phyloP scores from a whole-genome alignment of 1,140 invertebrate genomes.

The Globodera ellingtonae region DNA sequence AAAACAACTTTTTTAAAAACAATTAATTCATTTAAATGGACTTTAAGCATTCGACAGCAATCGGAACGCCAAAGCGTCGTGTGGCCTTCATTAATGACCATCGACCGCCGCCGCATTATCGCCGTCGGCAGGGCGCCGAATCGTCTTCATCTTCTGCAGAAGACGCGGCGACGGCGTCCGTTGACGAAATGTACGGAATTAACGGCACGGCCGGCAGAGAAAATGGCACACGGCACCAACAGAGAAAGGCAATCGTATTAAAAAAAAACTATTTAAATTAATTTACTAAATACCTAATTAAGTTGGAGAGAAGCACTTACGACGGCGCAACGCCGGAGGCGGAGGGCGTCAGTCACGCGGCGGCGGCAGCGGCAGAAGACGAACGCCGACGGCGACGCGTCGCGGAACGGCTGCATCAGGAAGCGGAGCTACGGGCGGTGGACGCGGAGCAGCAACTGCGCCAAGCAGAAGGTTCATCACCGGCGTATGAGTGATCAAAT shows the following conservation, averaged over 20 bases:
- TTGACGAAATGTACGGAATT: not conserved
- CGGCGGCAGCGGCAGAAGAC: not conserved
- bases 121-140: not conserved
- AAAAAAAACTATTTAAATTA: too few relatives aligned
- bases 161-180: not conserved
- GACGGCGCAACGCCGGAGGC: not conserved
- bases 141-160: not conserved
- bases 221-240: not conserved
- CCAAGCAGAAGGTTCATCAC: not conserved
- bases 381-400: not conserved
- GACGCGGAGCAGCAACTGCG: conserved; percentile 17
- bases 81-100: not conserved
- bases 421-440: not conserved
- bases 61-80: not conserved
- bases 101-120: too few relatives aligned
- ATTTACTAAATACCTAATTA: not conserved
- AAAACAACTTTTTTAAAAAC: too few relatives aligned
- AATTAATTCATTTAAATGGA: too few relatives aligned
- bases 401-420: not conserved
- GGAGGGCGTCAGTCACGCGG: too few relatives aligned
- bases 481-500: not conserved
- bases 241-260: not conserved
- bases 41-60: not conserved
- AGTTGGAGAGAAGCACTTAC: not conserved
- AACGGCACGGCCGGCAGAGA: not conserved